A percentile compares a stretch with the other conserved stretches of the same genome.
phyloP scores from a whole-genome alignment of 2,888 invertebrate species.

The Smittia sp. region DNA sequence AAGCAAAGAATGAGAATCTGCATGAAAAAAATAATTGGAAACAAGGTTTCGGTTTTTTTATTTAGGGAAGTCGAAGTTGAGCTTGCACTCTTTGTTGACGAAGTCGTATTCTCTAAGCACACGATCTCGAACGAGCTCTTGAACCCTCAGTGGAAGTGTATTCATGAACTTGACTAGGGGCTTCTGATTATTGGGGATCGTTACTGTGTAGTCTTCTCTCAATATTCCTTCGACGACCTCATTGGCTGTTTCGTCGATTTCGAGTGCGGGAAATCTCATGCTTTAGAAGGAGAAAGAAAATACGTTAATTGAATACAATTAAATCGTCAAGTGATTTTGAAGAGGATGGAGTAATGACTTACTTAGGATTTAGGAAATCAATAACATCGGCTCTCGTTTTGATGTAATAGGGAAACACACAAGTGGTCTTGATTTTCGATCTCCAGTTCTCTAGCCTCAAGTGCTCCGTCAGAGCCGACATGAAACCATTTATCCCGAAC shows the following conservation, averaged over 20 bases:
- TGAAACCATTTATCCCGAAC: slow-evolving; percentile 35
- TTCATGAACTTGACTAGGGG: not conserved
- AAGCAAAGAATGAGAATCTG: no score
- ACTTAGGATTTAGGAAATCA: slow-evolving; percentile 32
- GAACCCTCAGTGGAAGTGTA: not conserved
- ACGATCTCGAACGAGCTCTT: slow-evolving; percentile 15
- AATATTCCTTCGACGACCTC: not conserved
- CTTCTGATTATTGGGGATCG: slow-evolving; percentile 2
- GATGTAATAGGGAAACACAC: slow-evolving; percentile 40
- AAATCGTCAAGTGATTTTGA: not conserved
- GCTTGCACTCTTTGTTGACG: not conserved
- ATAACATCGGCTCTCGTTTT: slow-evolving; percentile 20
- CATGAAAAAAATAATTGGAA: not conserved
- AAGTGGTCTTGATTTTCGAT: slow-evolving; percentile 40
- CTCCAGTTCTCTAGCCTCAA: slow-evolving; percentile 12
- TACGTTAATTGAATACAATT: slow-evolving; percentile 18
- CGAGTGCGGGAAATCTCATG: not conserved
- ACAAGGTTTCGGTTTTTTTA: not conserved
- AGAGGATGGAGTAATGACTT: not conserved
- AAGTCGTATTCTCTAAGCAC: slow-evolving; percentile 9
- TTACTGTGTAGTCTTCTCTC: not conserved
- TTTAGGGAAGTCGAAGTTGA: not conserved
- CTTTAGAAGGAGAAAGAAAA: not conserved
- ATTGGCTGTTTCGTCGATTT: not conserved
- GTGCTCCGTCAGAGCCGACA: slow-evolving; percentile 29